Conservation (phyloP, 2,888 invertebrate species). For the Buathra laborator region DNA sequence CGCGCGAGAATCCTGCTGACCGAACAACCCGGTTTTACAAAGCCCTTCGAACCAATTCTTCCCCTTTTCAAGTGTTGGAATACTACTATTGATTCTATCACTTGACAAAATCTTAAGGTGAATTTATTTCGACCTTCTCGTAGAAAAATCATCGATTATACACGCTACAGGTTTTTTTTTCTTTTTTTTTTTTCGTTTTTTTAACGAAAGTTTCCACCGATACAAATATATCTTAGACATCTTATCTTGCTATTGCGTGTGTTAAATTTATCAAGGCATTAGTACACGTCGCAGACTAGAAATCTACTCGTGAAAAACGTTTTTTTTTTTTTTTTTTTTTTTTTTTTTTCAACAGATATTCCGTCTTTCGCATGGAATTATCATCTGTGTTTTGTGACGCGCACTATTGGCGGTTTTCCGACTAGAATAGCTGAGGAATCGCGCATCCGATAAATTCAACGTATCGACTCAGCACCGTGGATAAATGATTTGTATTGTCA, state of each 20-base stretch:
- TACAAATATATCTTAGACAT: background rate
- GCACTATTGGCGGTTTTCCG: conserved; percentile 31
- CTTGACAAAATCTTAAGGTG: conserved; percentile 7
- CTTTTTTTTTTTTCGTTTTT: background rate
- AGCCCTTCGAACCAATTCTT: conserved; percentile 41
- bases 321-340: background rate
- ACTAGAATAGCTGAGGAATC: conserved; percentile 53
- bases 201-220: background rate
- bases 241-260: conserved; percentile 7
- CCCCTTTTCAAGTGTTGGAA: background rate
- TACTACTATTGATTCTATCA: conserved; percentile 35
- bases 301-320: conserved; percentile 10
- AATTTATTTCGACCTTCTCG: conserved; percentile 21
- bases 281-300: conserved; percentile 30
- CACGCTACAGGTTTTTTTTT: background rate
- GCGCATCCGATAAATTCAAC: conserved; percentile 18
- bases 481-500: conserved; percentile 26
- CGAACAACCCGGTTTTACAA: conserved; percentile 49
- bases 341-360: background rate
- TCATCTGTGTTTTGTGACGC: background rate
- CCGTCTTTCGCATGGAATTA: background rate
- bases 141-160: conserved; percentile 9
- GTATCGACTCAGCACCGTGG: conserved; percentile 20
- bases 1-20: conserved; percentile 65
- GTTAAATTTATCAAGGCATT: conserved; percentile 16